Evolutionary conservation across 1,140 invertebrate species (phyloP), one percentile per base, ranked within the genome.

Genomic region (Rhynchophorus ferrugineus): DNA sequence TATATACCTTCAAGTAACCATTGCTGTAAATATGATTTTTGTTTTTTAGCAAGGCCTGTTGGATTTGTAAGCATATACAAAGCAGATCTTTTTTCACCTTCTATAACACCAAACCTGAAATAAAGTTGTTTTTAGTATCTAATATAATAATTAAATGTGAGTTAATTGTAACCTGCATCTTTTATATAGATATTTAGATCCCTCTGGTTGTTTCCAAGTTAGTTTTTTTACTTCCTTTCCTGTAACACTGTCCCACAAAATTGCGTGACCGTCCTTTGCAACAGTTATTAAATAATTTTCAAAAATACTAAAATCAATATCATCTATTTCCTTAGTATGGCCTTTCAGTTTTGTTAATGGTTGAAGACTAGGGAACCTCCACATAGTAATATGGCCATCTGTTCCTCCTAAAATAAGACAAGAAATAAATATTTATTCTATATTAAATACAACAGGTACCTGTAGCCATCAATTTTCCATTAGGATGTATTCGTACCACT

Each of bases 11-110:
- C 65, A 8, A 78, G 75, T 44, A 79, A 75, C 87, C 88, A 90
- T 49, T 79, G 67, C 62, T 90, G 86, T 5, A 86, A 70, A 57
- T 82, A 83, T 34, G 87, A 83, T 19, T 75, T 75, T 64, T 83
- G 80, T 63, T 84, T 84, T 35, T 85, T 81, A 22, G 78, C 75
- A 17, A 78, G 71, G 1, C 78, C 72, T 29, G 82, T 66, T 2
- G 89, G 85, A 72, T 95, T 95, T 3, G 87, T 78, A 14, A 92
- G 75, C 44, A 85, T 89, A 68, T 89, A 95, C 13, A 95, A 71
- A 20, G 84, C 77, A 63, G 76, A 79, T 56, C 77, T 73, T 52
- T 77, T 73, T 54, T 80, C 76, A 13, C 81, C 78, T 72, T 87
- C 80, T 53, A 85, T 73, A 21, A 77, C 63, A 37, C 82, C 87